These are phyloP conservation scores for Saguinus midas DNA, from an alignment of 2,113 vertebrate genomes.

Conservation along the genomic window DNA sequence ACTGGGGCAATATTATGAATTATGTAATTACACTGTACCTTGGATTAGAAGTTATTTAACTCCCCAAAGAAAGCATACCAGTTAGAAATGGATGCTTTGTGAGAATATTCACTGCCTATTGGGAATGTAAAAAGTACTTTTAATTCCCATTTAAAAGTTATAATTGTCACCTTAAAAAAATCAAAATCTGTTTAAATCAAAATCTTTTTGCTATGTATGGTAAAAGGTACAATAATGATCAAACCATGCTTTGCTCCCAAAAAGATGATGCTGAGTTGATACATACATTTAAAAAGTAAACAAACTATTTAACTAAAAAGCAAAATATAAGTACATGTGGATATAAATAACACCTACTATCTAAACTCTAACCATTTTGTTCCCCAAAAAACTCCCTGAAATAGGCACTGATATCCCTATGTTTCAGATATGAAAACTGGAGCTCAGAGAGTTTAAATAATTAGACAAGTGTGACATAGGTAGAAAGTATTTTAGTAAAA, in stretches of 20 bases:
- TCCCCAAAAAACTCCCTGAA: not conserved
- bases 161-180: not conserved
- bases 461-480: not conserved
- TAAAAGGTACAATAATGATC: not conserved
- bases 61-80: not conserved
- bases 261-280: not conserved
- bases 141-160: not conserved
- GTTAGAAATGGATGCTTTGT: not conserved
- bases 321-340: not conserved
- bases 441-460: constrained; percentile 22
- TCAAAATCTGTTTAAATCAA: not conserved
- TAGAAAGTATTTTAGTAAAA: not conserved
- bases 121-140: not conserved
- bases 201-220: not conserved
- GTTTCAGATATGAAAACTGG: constrained; percentile 14
- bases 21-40: not conserved
- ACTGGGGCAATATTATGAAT: not conserved
- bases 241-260: not conserved
- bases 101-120: not conserved
- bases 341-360: not conserved
- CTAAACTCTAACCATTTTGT: not conserved
- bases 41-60: constrained; percentile 1
- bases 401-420: not conserved
- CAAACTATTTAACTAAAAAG: not conserved
- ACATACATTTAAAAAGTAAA: not conserved